These are phyloP conservation scores for Rhingia rostrata DNA, from an alignment of 2,888 invertebrate species.

Conservation along the genomic window DNA sequence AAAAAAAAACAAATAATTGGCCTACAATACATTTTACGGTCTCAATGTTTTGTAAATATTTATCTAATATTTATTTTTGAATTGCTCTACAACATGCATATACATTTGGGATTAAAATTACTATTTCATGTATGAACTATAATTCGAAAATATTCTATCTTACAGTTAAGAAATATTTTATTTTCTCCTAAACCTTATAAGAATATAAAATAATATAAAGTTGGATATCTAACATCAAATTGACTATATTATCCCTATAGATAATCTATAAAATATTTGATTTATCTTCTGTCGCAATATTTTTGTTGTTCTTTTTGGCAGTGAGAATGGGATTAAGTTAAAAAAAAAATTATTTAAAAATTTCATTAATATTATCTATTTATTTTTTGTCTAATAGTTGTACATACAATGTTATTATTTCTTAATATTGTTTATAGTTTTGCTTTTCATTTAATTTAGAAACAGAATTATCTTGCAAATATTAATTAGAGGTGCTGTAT, in stretches of 20 bases:
- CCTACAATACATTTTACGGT: not conserved
- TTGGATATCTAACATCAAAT: not conserved
- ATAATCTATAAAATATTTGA: not conserved
- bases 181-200: not conserved
- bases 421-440: not conserved
- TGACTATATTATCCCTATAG: not conserved
- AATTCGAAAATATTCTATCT: slow-evolving; percentile 19
- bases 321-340: slow-evolving; percentile 50
- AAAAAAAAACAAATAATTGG: no score
- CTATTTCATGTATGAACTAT: slow-evolving; percentile 17
- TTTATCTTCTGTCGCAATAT: not conserved
- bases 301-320: slow-evolving; percentile 39
- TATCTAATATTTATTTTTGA: slow-evolving; percentile 57
- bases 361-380: slow-evolving; percentile 7
- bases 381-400: not conserved
- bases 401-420: slow-evolving; percentile 1
- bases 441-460: not conserved
- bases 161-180: not conserved
- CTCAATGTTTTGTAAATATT: slow-evolving; percentile 37
- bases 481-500: no score
- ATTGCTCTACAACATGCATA: slow-evolving; percentile 63
- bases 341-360: slow-evolving; percentile 12
- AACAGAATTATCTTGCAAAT: no score
- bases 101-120: slow-evolving; percentile 47
- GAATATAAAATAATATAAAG: no score